A percentile compares a stretch with the other conserved stretches of the same genome.
Conservation (phyloP, 2,888 invertebrate species). For the Nomada fabriciana region DNA sequence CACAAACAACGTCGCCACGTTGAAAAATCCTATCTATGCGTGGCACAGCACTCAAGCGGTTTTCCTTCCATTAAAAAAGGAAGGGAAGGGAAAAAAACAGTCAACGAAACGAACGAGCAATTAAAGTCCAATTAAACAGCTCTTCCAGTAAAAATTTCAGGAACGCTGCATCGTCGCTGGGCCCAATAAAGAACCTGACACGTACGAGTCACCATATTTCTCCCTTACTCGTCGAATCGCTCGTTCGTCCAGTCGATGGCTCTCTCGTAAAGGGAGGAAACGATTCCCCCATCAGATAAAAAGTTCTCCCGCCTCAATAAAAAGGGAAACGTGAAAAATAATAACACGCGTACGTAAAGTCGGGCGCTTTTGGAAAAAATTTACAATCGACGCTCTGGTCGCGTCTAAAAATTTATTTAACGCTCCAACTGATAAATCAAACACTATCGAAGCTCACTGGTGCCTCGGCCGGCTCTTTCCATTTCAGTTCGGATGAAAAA, state of each 20-base stretch:
- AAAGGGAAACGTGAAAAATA: not conserved
- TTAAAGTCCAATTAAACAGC: constrained; percentile 50
- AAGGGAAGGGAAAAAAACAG: not conserved
- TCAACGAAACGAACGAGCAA: constrained; percentile 34
- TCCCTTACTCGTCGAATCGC: constrained; percentile 51
- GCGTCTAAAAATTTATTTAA: not conserved
- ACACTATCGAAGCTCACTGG: not conserved
- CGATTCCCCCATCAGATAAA: constrained; percentile 2
- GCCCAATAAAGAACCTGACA: constrained; percentile 48
- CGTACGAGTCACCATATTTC: constrained; percentile 41
- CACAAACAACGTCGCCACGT: too few species aligned
- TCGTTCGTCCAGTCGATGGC: constrained; percentile 17
- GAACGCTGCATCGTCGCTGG: constrained; percentile 1
- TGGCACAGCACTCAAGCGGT: too few species aligned
- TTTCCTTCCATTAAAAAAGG: not conserved
- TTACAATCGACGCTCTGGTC: not conserved
- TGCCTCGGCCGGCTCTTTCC: not conserved
- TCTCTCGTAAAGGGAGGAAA: constrained; percentile 5
- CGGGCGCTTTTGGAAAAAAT: not conserved
- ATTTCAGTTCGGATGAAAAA: constrained; percentile 14
- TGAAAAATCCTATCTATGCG: too few species aligned
- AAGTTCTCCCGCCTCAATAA: not conserved
- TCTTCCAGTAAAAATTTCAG: constrained; percentile 22
- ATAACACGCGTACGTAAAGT: too few species aligned
- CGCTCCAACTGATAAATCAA: not conserved